A percentile compares a stretch with the other conserved stretches of the same genome.
Conservation (phyloP, 2,888 invertebrate genomes). For the Melieria crassipennis region DNA sequence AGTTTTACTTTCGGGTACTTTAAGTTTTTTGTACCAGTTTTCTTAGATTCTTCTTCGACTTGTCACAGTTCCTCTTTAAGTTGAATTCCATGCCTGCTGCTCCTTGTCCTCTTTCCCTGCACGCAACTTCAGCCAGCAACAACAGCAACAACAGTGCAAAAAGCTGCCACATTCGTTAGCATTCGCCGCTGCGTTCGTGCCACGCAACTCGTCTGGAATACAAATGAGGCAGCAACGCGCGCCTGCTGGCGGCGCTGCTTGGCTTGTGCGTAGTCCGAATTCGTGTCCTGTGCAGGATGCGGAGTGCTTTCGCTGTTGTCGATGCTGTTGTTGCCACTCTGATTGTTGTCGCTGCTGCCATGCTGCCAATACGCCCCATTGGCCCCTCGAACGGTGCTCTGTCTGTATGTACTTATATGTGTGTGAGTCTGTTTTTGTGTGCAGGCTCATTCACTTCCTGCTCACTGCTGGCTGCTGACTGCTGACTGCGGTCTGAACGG, state of each 20-base stretch:
- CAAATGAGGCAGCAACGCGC: constrained; percentile 56
- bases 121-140: constrained; percentile 13
- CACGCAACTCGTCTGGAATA: constrained; percentile 62
- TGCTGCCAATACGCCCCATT: too few species aligned
- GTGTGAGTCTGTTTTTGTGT: too few species aligned
- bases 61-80: too few species aligned
- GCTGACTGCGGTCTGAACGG: too few species aligned
- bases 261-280: constrained; percentile 15
- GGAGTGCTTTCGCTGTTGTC: constrained; percentile 5
- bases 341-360: background rate
- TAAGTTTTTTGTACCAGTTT: too few species aligned
- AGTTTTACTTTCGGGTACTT: too few species aligned
- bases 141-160: constrained; percentile 15
- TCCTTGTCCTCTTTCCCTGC: background rate
- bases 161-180: constrained; percentile 31
- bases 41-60: too few species aligned
- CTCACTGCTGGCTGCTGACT: too few species aligned
- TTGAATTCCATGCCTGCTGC: too few species aligned
- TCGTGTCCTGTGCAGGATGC: constrained; percentile 30
- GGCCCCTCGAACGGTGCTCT: too few species aligned
- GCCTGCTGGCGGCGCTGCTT: constrained; percentile 1
- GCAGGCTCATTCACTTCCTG: too few species aligned
- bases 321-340: background rate
- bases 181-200: constrained; percentile 29
- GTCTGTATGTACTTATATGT: too few species aligned